These are phyloP conservation scores for Mormoops blainvillei DNA, from an alignment of 2,113 vertebrate species.

Conservation along the genomic window DNA sequence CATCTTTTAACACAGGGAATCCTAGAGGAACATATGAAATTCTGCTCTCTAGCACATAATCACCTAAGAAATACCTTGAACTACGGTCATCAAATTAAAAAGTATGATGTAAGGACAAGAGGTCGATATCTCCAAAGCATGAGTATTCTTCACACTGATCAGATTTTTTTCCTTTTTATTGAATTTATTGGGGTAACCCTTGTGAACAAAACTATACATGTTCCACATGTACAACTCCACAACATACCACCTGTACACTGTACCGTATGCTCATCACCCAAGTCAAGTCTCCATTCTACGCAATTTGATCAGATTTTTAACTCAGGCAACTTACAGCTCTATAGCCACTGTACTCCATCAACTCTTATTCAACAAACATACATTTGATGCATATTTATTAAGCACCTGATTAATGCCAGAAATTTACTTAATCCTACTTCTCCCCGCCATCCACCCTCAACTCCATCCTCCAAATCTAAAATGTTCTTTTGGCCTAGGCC, in stretches of 20 bases:
- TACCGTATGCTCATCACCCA: no score
- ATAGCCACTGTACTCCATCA: neutral
- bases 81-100: neutral
- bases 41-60: slow-evolving; percentile 29
- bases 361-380: neutral
- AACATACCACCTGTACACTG: no score
- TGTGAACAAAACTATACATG: no score
- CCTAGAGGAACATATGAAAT: slow-evolving; percentile 14
- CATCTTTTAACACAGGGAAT: slow-evolving; percentile 16
- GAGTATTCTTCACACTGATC: neutral
- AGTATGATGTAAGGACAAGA: neutral
- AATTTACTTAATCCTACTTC: neutral
- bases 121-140: neutral
- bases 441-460: neutral
- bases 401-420: neutral
- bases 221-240: no score
- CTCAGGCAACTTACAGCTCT: neutral
- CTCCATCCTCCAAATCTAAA: neutral
- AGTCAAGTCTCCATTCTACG: no score
- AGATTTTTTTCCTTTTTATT: neutral
- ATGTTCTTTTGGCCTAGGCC: neutral
- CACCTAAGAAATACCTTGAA: neutral
- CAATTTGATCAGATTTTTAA: no score
- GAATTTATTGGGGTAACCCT: no score
- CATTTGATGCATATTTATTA: neutral